Base-by-base conservation (phyloP, 1,140 invertebrate genomes). In the Drosophila equinoxialis region DNA sequence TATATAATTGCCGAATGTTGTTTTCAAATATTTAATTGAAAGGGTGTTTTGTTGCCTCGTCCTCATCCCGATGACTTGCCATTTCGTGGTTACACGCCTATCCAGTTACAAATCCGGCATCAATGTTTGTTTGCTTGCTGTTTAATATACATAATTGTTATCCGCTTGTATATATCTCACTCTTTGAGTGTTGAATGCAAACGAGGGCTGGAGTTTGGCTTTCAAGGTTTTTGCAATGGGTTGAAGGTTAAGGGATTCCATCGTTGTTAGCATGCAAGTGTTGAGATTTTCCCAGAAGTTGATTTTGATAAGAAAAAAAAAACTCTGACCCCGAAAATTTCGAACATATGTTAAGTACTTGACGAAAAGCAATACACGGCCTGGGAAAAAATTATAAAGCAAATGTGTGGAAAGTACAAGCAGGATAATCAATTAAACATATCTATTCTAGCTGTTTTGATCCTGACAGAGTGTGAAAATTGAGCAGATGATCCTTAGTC, bases 101-200 rank as follows among this genome's bases (percentile, higher is more conserved):
- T 91, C 90, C 90, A 85, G 86, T 91, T 91, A 85, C 90, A 91
- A 90, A 91, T 91, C 90, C 83, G 74, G 80, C 74, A 73, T 83
- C 83, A 78, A 74, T 78, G 76, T 76, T 33, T 87, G 81, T 85
- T 75, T 91, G 79, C 77, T 66, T 80, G 69, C 77, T 90, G 66
- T 86, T 91, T 91, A 83, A 89, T 89, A 85, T n/a, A n/a, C n/a
- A n/a, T 91, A 91, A 91, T 91, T 91, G 90, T 90, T 84, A 86
- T 87, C 85, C 80, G 84, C 66, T 66, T 76, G 54, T 54, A 51
- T 54, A 63, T 62, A 14, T 51, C 30, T 37, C 33, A 30, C 30
- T 30, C 30, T 30, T 59, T n/a, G 10, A 68, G 62, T 33, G 74
- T 77, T 71, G 58, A 71, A 62, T 66, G 74, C 2, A 11, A 35